Conservation (phyloP, 2,797 vertebrate genomes). For the Peromyscus attwateri region DNA sequence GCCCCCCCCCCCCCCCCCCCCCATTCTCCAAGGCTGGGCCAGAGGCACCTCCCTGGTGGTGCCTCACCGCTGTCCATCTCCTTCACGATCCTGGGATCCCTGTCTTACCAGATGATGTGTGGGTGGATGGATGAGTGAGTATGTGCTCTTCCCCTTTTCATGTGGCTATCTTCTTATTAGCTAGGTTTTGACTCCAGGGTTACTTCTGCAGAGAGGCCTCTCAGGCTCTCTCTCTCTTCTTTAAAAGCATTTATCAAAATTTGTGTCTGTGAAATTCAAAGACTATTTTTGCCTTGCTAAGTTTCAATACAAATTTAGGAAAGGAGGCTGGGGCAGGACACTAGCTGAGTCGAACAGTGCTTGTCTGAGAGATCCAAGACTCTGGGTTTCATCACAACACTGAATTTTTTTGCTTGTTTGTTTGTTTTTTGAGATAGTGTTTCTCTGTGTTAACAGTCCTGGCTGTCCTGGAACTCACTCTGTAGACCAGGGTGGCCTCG, state of each 20-base stretch:
- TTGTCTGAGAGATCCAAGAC: neutral
- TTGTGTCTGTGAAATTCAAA: neutral
- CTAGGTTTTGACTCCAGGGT: neutral
- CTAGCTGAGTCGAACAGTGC: neutral
- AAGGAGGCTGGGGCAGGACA: too few species aligned
- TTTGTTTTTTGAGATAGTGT: neutral
- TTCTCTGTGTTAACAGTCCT: neutral
- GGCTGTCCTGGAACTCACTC: neutral
- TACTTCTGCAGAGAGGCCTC: neutral
- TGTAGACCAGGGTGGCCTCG: neutral
- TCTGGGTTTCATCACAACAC: neutral
- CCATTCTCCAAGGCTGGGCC: neutral
- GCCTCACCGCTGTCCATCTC: neutral
- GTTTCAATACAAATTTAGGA: neutral
- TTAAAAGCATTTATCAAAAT: neutral
- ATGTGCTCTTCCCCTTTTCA: neutral
- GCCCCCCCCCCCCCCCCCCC: too few species aligned
- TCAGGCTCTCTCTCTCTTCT: too few species aligned
- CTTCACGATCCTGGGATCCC: neutral
- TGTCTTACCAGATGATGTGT: too few species aligned
- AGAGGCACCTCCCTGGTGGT: neutral
- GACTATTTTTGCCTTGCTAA: neutral
- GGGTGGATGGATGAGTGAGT: neutral
- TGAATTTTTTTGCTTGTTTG: neutral
- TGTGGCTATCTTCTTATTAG: neutral